Evolutionary conservation across 2,113 vertebrate genomes (phyloP), one percentile per base, ranked within the genome.

Genomic region (Ctenomys sociabilis): DNA sequence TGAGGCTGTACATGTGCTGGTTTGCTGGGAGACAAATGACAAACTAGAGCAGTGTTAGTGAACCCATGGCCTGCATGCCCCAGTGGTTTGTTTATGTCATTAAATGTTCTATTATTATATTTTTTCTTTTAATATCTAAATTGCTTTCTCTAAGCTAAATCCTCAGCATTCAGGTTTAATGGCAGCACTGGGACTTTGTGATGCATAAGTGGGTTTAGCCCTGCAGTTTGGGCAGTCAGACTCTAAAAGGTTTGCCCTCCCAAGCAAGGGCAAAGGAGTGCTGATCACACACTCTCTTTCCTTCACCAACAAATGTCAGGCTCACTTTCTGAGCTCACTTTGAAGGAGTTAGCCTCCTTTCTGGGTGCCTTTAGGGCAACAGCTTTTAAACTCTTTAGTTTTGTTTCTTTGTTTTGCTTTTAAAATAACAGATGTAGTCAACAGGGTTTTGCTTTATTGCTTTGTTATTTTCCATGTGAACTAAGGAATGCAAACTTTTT

Each of bases 361-460:
- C 61, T 63, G 40, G 64, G 32, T 37, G 8, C 4, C 49, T 95
- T 83, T 32, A 40, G 75, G 45, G 61, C n/a, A 85, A 49, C 66
- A 59, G 26, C 16, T 84, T 66, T 90, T 63, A 75, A 95, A 21
- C 4, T 68, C 17, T 85, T 92, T 72, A 57, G 57, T 91, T 89
- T 90, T 78, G 30, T 93, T 63, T 91, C 30, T 85, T 93, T 63
- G 35, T 68, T 88, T 94, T 90, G 8, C 54, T 91, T 88, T 57
- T 89, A 52, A 88, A 61, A 91, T 84, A 93, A 86, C 37, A 83
- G 86, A 84, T 81, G 35, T 4, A 30, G 66, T 75, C 24, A 49
- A 66, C 26, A 83, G 40, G 11, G 61, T 52, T 96, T 92, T 85
- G 70, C 64, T 83, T 95, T 85, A 35, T 52, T 88, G 64, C 11